Evolutionary conservation across 23 tunicate species (phyloP), one percentile per base, ranked within the genome.

Genomic region (Halocynthia aurantium): DNA sequence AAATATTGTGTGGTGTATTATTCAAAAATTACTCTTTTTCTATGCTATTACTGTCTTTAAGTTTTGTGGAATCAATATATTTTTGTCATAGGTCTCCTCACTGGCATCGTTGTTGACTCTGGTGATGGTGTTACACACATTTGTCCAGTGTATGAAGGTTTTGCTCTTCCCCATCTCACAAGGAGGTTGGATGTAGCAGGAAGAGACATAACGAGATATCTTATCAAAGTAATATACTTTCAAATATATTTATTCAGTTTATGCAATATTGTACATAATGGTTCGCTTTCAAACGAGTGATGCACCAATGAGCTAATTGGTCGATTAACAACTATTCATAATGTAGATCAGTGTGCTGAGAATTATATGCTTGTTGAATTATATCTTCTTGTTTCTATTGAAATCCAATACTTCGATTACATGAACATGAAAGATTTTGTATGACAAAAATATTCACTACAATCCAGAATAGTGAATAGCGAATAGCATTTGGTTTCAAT

Each of bases 101-200:
- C 99, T 52, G 99, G 99, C 22, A 91, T 96, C 57, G 99, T 96
- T 12, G 99, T 96, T 52, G 99, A 96, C 62, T 84, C 84, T 78
- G 99, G 99, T 5, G 99, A 96, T 85, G 99, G 99, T n/a, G 99
- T 96, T 22, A 93, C 94, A 6, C 96, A 96, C 52, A 96, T 96
- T 62, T 89, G 96, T 80, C 99, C 99, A 8, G 99, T 96, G 40
- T 96, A 86, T 82, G 99, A 96, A 76, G 99, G 99, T 5, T 96
- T 96, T 60, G 79, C 93, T 20, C 89, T 96, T 53, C 96, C 92
- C 5, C 92, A 96, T 82, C 67, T 96, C 22, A 96, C 99, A 13
- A 85, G 91, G 57, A 74, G 99, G 53, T 75, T 96, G 75, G 96
- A 96, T 61, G 99, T 96, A 18, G 99, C 99, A 71, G 99, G 99